Evolutionary conservation across 2,888 invertebrate genomes (phyloP), one percentile per base, ranked within the genome.

Genomic region (Leptopilina myrica): DNA sequence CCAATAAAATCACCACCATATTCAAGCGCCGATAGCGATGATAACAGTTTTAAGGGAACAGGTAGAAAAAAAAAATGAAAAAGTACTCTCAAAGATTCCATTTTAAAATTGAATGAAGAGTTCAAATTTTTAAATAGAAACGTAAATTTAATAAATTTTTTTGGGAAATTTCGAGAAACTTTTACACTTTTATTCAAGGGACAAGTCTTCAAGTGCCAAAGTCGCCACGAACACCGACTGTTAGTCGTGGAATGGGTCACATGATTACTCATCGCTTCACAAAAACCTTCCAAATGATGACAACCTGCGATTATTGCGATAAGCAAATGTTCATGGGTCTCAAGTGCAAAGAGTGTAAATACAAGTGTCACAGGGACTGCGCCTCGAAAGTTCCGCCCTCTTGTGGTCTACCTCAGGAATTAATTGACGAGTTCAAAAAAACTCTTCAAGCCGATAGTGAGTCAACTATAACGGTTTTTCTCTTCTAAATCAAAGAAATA

Each of bases 271-370:
- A 98, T 93, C 95, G 98, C 80, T 98, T 98, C 92, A 95, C 95
- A 78, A 97, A 96, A 93, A 96, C 95, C 53, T 96, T 97, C 92
- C 97, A 97, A 92, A 94, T 97, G 93, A 96, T 97, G 92, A 96
- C 97, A 77, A 96, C 96, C 1, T 98, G 98, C 92, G 97, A 97
- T 92, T 95, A 96, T 90, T 98, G 98, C 92, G 95, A 96, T 87
- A 97, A 96, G 89, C 97, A 96, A 92, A 96, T 97, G 95, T 95
- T 97, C 86, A 95, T 97, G 90, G 96, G 96, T 9, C 94, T 97
- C 85, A 98, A 97, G 92, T 98, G 98, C 92, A 98, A 96, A 91
- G 98, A 98, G 92, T 98, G 98, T 94, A 98, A 98, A 93, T 98
- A 97, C 90, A 97, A 95, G 87, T 97, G 96, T 90, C 96, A 96